Conservation (phyloP, 1,140 invertebrate genomes). For the Goniozus legneri region DNA sequence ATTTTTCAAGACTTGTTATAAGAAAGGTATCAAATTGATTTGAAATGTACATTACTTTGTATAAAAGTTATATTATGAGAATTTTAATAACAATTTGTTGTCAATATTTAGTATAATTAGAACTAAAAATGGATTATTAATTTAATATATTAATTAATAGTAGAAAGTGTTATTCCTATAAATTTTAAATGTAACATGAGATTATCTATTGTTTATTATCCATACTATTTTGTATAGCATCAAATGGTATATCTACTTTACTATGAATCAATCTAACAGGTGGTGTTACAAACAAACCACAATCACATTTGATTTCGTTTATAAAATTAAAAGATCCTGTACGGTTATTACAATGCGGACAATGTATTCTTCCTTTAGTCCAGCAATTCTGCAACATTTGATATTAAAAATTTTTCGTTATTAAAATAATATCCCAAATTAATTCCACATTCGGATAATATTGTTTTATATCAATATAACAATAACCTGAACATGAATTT, state of each 20-base stretch:
- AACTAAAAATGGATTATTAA: neutral
- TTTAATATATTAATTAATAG: neutral
- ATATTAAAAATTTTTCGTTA: conserved; percentile 1
- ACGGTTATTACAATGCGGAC: conserved; percentile 40
- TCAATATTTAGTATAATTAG: neutral
- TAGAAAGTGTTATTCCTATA: neutral
- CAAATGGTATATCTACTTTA: conserved; percentile 33
- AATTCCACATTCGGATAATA: conserved; percentile 1
- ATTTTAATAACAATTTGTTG: too few relatives aligned
- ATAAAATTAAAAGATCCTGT: conserved; percentile 47
- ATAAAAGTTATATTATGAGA: too few relatives aligned
- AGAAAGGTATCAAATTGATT: neutral
- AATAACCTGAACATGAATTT: conserved; percentile 1
- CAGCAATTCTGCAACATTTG: conserved; percentile 38
- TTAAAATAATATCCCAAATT: neutral
- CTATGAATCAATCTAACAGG: conserved; percentile 41
- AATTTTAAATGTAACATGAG: neutral
- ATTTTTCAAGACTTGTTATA: too few relatives aligned
- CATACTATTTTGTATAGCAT: neutral
- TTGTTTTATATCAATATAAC: neutral
- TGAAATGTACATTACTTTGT: neutral
- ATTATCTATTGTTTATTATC: neutral
- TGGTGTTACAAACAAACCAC: conserved; percentile 30
- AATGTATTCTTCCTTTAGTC: conserved; percentile 45
- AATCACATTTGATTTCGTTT: conserved; percentile 38